Evolutionary conservation across 2,113 vertebrate genomes (phyloP), one percentile per base, ranked within the genome.

Genomic region (Columbina picui): DNA sequence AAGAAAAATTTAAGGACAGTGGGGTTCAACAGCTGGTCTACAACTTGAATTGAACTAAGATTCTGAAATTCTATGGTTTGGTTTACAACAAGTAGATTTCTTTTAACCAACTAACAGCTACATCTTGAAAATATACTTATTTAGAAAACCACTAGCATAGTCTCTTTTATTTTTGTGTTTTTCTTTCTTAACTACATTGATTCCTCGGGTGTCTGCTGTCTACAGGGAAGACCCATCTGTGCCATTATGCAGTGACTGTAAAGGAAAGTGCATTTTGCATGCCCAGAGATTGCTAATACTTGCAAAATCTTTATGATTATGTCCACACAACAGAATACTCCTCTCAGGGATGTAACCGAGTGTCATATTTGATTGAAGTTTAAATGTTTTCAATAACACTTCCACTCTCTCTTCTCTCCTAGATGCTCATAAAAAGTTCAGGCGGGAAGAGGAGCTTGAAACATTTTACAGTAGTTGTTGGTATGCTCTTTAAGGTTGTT

Each of bases 391-490:
- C 32, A 60, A 30, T 60, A 60, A 5, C 20, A 9, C 10, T 87
- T 65, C 4, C 1, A n/a, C 13, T 68, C 14, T 14, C 6, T 70
- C 11, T 57, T 76, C 30, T 87, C 7, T 81, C 27, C n/a, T 50
- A 71, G 23, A 15, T 73, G 17, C 5, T 80, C 0, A 0, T 57
- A 9, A 39, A 60, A 90, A 12, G 8, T 0, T 9, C 4, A 50
- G 61, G 9, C 26, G 85, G 36, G 49, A 85, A 79, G 26, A 10
- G 16, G 14, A 68, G 14, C 12, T 65, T 49, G n/a, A 78, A 84
- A 57, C 25, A 59, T 55, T 90, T 92, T 75, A 15, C 13, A 16
- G 29, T 15, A 29, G 8, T 20, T 65, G 22, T 4, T 4, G 3
- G 3, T 45, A 45, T 63, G 36, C 5, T 26, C 4, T 41, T 80